Evolutionary conservation across 2,888 invertebrate genomes (phyloP).

Genomic region (Pyrochroa serraticornis): DNA sequence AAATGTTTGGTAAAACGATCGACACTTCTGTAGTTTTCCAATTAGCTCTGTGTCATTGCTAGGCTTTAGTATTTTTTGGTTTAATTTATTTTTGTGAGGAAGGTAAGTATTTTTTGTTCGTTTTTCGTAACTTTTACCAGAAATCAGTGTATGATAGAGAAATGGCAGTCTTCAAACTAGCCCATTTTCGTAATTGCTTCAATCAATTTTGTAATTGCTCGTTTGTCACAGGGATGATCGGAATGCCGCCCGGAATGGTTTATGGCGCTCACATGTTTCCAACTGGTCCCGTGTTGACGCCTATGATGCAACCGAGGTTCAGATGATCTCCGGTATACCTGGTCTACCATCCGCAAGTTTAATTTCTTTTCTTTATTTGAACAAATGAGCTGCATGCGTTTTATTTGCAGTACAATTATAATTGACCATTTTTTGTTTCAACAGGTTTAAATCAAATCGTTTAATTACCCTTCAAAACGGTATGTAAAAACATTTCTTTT

Average conservation of each 20-base stretch:
- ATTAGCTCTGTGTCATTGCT: conserved; percentile 54
- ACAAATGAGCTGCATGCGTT: conserved; percentile 12
- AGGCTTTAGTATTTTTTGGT: conserved; percentile 44
- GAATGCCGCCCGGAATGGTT: conserved; percentile 58
- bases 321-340: conserved; percentile 79
- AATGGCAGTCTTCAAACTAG: conserved; percentile 39
- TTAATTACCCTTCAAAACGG: conserved; percentile 43
- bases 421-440: conserved; percentile 45
- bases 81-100: conserved; percentile 30
- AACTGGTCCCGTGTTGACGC: conserved; percentile 52
- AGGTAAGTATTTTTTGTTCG: conserved; percentile 45
- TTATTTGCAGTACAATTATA: conserved; percentile 10
- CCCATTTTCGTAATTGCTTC: conserved; percentile 1
- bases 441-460: conserved; percentile 47
- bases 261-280: conserved; percentile 59
- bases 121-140: conserved; percentile 13
- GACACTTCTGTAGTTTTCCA: conserved; percentile 46
- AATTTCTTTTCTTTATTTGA: conserved; percentile 31
- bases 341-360: conserved; percentile 60
- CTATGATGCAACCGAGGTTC: conserved; percentile 81
- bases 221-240: conserved; percentile 57
- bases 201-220: conserved; percentile 23
- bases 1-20: conserved; percentile 29
- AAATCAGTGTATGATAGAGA: conserved; percentile 30
- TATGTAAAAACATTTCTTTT: conserved; percentile 42